Base-by-base conservation (phyloP, 2,797 vertebrate genomes). In the Gymnoscopelus braueri region DNA sequence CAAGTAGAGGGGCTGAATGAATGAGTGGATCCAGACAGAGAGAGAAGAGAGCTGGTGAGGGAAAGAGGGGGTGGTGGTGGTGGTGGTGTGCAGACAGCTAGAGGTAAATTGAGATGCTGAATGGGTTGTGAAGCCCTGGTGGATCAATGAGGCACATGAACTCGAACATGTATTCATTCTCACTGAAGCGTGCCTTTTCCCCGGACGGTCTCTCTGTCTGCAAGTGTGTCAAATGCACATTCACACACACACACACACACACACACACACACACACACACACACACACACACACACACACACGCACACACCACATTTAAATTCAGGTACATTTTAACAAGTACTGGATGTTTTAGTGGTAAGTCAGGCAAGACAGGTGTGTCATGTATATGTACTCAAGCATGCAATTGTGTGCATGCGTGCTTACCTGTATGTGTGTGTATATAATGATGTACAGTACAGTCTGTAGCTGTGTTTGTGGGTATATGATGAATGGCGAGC, bases 101-200 rank as follows among this genome's bases (percentile, higher is more conserved):
- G 68, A 61, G 79, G 81, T 86, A 84, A 90, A 88, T 80, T 81
- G 79, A 89, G 80, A 90, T 75, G 83, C 79, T 77, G 80, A 84
- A 90, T 74, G 72, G 75, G 72, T 74, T 73, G 79, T 7, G 74
- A 78, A 77, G 71, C 74, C 81, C 75, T 65, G 71, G 71, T 81
- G 80, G 81, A 87, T 92, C 90, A 88, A 82, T 90, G 78, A 84
- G 66, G 81, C 70, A 44, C 78, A 67, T 81, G 75, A 83, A 75
- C 84, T 79, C 82, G 80, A 71, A 78, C 72, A 72, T 80, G 70
- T 74, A 80, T 79, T 82, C 64, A 79, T 75, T 87, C 75, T 81
- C 67, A 65, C 57, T 79, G 71, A 86, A 80, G 76, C 82, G 57
- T 74, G 52, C 60, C 75, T 72, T 75, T 73, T 73, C 79, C 80